These are phyloP conservation scores for Nannoperca obscura DNA, from an alignment of 2,797 vertebrate genomes.

Conservation along the genomic window DNA sequence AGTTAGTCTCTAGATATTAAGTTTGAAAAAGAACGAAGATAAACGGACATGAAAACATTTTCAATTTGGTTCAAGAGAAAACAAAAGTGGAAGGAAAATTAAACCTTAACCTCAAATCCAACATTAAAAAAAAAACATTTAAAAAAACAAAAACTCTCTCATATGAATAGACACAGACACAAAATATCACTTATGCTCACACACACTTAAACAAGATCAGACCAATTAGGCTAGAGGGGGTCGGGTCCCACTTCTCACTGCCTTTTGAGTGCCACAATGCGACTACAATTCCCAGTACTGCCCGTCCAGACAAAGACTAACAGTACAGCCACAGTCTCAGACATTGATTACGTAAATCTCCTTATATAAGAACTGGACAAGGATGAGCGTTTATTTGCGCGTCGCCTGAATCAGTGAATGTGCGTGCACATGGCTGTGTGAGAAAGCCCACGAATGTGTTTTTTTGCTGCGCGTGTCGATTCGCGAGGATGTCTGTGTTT, in stretches of 20 bases:
- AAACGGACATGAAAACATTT: background rate
- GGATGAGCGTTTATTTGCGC: constrained; percentile 56
- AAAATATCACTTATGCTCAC: background rate
- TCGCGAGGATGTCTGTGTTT: background rate
- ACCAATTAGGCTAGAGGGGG: constrained; percentile 45
- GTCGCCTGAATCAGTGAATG: constrained; percentile 18
- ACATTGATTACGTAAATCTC: constrained; percentile 66
- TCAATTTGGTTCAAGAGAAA: background rate
- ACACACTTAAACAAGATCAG: constrained; percentile 31
- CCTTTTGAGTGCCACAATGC: constrained; percentile 42
- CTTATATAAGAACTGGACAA: constrained; percentile 64
- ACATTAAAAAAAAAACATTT: background rate
- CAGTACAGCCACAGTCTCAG: constrained; percentile 55
- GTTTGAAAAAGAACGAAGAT: background rate
- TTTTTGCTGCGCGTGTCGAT: too few relatives aligned
- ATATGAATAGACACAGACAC: background rate
- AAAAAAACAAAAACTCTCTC: background rate
- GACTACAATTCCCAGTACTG: constrained; percentile 36
- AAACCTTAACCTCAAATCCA: constrained; percentile 7
- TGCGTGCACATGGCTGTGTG: constrained; percentile 19
- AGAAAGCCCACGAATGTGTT: background rate
- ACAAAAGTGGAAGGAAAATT: constrained; percentile 4
- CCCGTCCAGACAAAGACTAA: constrained; percentile 65
- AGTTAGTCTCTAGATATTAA: background rate
- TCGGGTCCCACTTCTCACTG: constrained; percentile 37